Evolutionary conservation across 2,888 invertebrate species (phyloP).

Genomic region (Nipponacmea schrenckii): DNA sequence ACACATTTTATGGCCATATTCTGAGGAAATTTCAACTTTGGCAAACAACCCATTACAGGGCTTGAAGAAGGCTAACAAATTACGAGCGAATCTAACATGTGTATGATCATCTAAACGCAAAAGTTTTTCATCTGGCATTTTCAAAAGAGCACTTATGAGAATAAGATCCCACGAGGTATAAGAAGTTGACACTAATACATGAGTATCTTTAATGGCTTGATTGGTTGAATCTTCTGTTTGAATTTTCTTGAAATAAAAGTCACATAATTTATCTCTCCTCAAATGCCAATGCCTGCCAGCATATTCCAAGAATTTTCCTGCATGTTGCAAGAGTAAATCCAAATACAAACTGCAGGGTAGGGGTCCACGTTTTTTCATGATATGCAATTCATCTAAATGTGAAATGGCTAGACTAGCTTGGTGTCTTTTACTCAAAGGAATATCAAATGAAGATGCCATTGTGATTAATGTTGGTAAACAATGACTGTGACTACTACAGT

Average conservation of each 20-base stretch:
- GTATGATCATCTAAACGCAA: constrained; percentile 75
- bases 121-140: constrained; percentile 74
- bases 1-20: constrained; percentile 65
- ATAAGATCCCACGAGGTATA: constrained; percentile 93
- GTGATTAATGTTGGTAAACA: constrained; percentile 85
- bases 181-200: constrained; percentile 81
- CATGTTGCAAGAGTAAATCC: constrained; percentile 69
- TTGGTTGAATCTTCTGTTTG: constrained; percentile 52
- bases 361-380: constrained; percentile 82
- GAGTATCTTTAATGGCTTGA: constrained; percentile 78
- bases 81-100: constrained; percentile 77
- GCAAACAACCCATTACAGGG: constrained; percentile 90
- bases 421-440: constrained; percentile 42
- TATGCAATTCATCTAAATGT: constrained; percentile 78
- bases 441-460: constrained; percentile 78
- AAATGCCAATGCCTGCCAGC: constrained; percentile 35
- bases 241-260: constrained; percentile 50
- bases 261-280: constrained; percentile 49
- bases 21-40: constrained; percentile 79
- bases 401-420: constrained; percentile 86
- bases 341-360: constrained; percentile 79
- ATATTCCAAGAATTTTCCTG: constrained; percentile 34
- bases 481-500: constrained; percentile 84
- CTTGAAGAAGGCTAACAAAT: constrained; percentile 85
- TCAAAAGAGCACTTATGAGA: constrained; percentile 83